These are phyloP conservation scores for Mesopsocus fuscifrons DNA, from an alignment of 2,888 invertebrate genomes.

Conservation along the genomic window DNA sequence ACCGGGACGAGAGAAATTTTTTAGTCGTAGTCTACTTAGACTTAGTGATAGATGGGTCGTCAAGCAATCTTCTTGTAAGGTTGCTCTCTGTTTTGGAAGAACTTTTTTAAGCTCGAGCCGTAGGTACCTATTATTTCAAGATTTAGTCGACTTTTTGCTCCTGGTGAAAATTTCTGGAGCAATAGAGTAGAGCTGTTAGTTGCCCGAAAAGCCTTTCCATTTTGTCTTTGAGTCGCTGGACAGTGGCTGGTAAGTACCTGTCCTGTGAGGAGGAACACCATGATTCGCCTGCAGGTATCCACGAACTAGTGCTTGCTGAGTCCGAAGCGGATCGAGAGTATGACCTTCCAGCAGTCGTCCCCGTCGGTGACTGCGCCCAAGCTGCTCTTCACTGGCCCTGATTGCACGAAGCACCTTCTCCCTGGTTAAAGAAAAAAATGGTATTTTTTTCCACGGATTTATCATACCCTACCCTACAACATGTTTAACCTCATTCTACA, in stretches of 20 bases:
- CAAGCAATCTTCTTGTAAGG: background rate
- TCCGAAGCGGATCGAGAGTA: conserved; percentile 43
- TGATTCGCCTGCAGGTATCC: conserved; percentile 37
- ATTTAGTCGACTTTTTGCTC: too few species aligned
- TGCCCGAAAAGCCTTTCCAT: too few species aligned
- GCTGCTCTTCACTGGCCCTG: background rate
- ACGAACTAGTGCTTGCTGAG: conserved; percentile 47
- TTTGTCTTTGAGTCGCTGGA: too few species aligned
- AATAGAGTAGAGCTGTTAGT: too few species aligned
- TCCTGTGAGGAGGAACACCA: background rate
- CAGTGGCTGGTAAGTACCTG: too few species aligned
- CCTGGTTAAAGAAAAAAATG: too few species aligned
- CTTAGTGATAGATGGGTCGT: background rate
- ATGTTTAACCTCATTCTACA: too few species aligned
- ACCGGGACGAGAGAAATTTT: background rate
- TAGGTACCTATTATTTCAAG: too few species aligned
- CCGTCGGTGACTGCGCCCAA: background rate
- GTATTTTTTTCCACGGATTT: too few species aligned
- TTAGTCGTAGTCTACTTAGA: background rate
- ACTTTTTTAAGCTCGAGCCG: too few species aligned
- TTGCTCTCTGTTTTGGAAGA: background rate
- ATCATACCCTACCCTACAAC: too few species aligned
- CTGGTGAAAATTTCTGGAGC: too few species aligned
- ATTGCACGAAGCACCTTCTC: background rate
- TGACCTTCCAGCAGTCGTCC: background rate